Evolutionary conservation across 1,140 invertebrate genomes (phyloP).

Genomic region (Pseudomyrmex cubaensis): DNA sequence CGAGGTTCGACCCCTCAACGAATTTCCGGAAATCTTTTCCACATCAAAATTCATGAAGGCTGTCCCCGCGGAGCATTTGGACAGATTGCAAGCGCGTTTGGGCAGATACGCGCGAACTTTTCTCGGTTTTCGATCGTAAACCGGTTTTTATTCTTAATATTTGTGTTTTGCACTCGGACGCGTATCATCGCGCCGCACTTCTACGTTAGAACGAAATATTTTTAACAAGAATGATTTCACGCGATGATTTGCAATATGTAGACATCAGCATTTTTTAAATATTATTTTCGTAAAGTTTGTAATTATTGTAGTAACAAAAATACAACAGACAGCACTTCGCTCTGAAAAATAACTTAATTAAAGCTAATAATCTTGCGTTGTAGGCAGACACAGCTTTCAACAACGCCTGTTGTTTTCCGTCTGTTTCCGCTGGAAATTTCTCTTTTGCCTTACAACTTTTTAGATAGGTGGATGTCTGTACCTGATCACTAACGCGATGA

Average conservation of each 20-base stretch:
- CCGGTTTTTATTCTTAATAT: conserved; percentile 11
- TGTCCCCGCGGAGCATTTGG: conserved; percentile 36
- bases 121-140: conserved; percentile 7
- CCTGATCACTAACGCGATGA: conserved; percentile 15
- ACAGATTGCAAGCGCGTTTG: conserved; percentile 24
- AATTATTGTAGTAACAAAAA: background rate
- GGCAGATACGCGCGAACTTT: conserved; percentile 36
- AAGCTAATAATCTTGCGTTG: background rate
- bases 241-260: no score
- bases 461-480: no score
- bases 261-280: no score
- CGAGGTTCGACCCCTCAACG: conserved; percentile 20
- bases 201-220: background rate
- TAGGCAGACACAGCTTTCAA: background rate
- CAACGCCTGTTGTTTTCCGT: no score
- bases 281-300: no score
- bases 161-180: background rate
- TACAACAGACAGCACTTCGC: background rate
- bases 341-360: background rate
- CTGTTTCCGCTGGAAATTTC: background rate
- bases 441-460: conserved; percentile 24
- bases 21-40: conserved; percentile 42
- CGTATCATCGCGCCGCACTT: background rate
- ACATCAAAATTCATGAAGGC: conserved; percentile 55
- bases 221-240: background rate